Percentiles rank a stretch among this genome's conserved stretches.
These are phyloP conservation scores for Arctopsyche grandis DNA, from an alignment of 1,140 invertebrate species.

Conservation along the genomic window DNA sequence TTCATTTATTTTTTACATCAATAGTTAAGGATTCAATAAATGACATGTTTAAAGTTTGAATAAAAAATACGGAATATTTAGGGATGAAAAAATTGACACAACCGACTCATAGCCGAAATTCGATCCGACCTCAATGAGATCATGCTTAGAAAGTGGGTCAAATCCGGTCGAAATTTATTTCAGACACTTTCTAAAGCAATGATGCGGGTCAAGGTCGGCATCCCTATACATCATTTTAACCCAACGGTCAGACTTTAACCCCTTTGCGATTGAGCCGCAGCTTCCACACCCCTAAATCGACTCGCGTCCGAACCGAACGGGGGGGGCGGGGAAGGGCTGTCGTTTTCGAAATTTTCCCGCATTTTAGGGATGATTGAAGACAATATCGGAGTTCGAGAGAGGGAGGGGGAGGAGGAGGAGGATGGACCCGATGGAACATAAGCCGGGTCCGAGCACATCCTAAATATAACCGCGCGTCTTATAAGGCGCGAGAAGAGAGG, in stretches of 20 bases:
- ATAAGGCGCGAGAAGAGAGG: conserved; percentile 48
- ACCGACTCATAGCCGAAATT: neutral
- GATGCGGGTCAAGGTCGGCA: conserved; percentile 16
- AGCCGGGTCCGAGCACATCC: conserved; percentile 23
- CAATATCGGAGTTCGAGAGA: neutral
- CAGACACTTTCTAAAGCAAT: too few species aligned
- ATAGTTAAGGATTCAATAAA: too few species aligned
- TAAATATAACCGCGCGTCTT: conserved; percentile 52
- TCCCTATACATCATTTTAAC: neutral
- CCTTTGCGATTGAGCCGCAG: neutral
- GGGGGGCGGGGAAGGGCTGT: too few species aligned
- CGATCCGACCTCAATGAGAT: neutral
- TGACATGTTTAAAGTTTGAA: too few species aligned
- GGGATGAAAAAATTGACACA: neutral
- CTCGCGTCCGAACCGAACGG: neutral
- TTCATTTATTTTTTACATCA: too few species aligned
- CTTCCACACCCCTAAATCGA: too few species aligned
- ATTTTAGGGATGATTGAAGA: neutral
- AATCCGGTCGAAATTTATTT: too few species aligned
- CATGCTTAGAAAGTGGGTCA: neutral
- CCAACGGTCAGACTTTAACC: neutral
- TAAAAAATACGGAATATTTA: too few species aligned
- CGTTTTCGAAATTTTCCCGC: too few species aligned
- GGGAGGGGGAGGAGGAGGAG: neutral
- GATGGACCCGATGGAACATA: conserved; percentile 31